Evolutionary conservation across 1,140 invertebrate genomes (phyloP).

Genomic region (Zelostemma sp.): DNA sequence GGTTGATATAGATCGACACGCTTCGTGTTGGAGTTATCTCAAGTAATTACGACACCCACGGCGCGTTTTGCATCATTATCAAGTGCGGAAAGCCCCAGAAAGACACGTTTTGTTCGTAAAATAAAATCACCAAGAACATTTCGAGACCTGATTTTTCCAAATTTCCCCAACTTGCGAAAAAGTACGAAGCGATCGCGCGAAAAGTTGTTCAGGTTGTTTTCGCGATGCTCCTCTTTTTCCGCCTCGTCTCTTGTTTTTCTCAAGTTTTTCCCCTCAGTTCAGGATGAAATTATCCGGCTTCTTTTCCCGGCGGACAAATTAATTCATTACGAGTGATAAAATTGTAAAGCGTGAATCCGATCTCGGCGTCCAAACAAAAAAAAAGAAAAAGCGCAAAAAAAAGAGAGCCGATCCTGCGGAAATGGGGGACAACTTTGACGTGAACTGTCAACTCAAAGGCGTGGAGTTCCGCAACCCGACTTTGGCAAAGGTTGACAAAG

Average conservation of each 20-base stretch:
- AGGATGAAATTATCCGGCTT: neutral
- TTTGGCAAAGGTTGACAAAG: neutral
- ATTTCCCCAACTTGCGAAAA: neutral
- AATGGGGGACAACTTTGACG: neutral
- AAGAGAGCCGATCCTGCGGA: too few relatives aligned
- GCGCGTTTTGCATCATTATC: neutral
- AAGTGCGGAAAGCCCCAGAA: neutral
- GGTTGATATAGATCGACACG: slow-evolving; percentile 14
- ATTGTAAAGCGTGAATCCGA: neutral
- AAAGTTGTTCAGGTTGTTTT: neutral
- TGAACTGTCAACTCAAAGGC: neutral
- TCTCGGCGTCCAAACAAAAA: too few relatives aligned
- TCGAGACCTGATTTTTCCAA: neutral
- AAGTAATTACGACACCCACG: neutral
- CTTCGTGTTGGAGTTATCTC: slow-evolving; percentile 6
- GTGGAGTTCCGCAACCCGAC: neutral
- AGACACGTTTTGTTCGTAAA: neutral
- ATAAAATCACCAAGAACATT: neutral
- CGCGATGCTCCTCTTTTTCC: neutral
- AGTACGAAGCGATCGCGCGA: neutral
- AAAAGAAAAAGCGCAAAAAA: too few relatives aligned
- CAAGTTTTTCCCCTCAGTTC: neutral
- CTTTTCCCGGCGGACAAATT: neutral
- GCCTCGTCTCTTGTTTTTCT: neutral
- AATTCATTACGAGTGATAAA: neutral